These are phyloP conservation scores for Drosophila niveifrons DNA, from an alignment of 2,888 invertebrate species.

Conservation along the genomic window DNA sequence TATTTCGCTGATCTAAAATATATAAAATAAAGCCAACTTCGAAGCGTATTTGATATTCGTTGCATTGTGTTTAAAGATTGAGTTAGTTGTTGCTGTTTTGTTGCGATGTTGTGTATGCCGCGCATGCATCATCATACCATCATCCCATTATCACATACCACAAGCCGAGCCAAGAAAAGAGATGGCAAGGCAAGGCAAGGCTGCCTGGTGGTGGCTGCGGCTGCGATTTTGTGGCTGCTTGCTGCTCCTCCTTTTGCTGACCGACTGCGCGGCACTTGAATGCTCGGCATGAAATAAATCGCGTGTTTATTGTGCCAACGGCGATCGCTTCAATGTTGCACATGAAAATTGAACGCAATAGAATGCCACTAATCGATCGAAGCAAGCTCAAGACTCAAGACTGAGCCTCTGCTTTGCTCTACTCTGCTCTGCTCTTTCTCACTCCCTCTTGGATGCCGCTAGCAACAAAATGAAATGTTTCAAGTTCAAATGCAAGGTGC, in stretches of 20 bases:
- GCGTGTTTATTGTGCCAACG: slow-evolving; percentile 82
- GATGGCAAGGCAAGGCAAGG: slow-evolving; percentile 38
- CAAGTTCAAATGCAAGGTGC: slow-evolving; percentile 81
- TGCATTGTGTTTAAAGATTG: background rate
- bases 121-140: slow-evolving; percentile 83
- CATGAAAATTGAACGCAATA: slow-evolving; percentile 83
- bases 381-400: slow-evolving; percentile 8
- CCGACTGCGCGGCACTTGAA: slow-evolving; percentile 76
- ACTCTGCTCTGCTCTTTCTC: background rate
- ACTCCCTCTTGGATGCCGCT: slow-evolving; percentile 48
- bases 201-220: slow-evolving; percentile 30
- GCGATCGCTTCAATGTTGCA: slow-evolving; percentile 77
- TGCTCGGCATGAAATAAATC: slow-evolving; percentile 81
- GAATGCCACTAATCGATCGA: slow-evolving; percentile 80
- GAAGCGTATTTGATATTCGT: slow-evolving; percentile 39
- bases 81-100: slow-evolving; percentile 48
- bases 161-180: slow-evolving; percentile 51
- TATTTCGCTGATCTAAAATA: background rate
- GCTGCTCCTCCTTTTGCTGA: slow-evolving; percentile 67
- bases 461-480: slow-evolving; percentile 80
- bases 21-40: background rate
- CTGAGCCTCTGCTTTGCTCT: slow-evolving; percentile 16
- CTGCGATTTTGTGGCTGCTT: slow-evolving; percentile 9
- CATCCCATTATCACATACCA: slow-evolving; percentile 83
- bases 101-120: slow-evolving; percentile 76